phyloP scores from a whole-genome alignment of 2,888 invertebrate species.

The Priocnemis perturbator region DNA sequence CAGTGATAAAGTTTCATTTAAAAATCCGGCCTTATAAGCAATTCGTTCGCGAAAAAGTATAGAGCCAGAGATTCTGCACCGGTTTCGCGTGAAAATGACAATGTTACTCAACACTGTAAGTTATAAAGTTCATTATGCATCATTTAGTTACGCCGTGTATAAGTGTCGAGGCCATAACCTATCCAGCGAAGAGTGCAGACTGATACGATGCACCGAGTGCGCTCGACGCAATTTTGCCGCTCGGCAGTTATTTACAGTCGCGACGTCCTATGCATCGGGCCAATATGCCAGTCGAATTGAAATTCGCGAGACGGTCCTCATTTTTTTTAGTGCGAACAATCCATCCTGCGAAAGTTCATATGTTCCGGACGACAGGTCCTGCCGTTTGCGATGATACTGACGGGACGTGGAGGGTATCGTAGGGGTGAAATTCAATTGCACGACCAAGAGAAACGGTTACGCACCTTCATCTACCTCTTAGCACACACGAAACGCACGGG shows the following conservation, averaged over 20 bases:
- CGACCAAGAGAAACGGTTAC: constrained; percentile 53
- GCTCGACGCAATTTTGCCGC: constrained; percentile 18
- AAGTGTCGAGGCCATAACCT: constrained; percentile 49
- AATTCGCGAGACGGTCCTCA: constrained; percentile 21
- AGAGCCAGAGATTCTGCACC: too few species aligned
- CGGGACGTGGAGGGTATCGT: too few species aligned
- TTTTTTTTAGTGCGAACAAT: constrained; percentile 45
- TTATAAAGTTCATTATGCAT: neutral
- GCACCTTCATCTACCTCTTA: constrained; percentile 83
- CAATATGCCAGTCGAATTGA: constrained; percentile 12
- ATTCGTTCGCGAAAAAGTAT: too few species aligned
- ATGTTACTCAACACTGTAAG: too few species aligned
- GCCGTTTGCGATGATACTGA: too few species aligned
- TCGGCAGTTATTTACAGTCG: constrained; percentile 5
- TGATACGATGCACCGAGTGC: constrained; percentile 20
- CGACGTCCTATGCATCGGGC: constrained; percentile 6
- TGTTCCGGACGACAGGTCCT: constrained; percentile 48
- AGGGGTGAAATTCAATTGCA: constrained; percentile 22
- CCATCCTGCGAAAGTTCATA: constrained; percentile 39
- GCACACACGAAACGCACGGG: constrained; percentile 67
- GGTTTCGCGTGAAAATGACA: too few species aligned
- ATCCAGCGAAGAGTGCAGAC: constrained; percentile 36
- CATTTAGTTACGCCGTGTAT: constrained; percentile 5
- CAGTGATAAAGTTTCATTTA: too few species aligned
- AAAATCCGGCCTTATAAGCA: too few species aligned